Evolutionary conservation across 2,888 invertebrate species (phyloP).

Genomic region (Molorchus minor): DNA sequence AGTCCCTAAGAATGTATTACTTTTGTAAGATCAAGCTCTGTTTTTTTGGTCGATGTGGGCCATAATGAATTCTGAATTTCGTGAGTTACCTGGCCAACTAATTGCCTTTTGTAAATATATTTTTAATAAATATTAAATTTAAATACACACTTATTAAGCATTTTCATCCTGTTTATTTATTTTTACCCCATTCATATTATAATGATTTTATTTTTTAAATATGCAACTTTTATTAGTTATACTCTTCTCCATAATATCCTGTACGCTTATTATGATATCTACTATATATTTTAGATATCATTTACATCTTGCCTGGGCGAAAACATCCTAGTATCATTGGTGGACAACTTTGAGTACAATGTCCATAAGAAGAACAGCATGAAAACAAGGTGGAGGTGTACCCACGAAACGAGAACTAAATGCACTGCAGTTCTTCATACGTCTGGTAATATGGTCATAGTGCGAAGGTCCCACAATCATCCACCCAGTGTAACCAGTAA

Average conservation of each 20-base stretch:
- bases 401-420: slow-evolving; percentile 37
- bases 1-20: slow-evolving; percentile 1
- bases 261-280: too few species aligned
- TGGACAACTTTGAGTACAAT: slow-evolving; percentile 46
- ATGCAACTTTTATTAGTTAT: too few species aligned
- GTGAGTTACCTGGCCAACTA: too few species aligned
- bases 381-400: slow-evolving; percentile 48
- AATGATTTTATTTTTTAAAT: too few species aligned
- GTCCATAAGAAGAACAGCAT: slow-evolving; percentile 39
- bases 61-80: too few species aligned
- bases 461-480: slow-evolving; percentile 37
- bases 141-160: too few species aligned
- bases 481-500: slow-evolving; percentile 8
- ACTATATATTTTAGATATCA: slow-evolving; percentile 40
- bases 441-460: slow-evolving; percentile 38
- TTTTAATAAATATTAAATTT: too few species aligned
- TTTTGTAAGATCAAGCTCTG: slow-evolving; percentile 1
- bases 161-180: too few species aligned
- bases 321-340: slow-evolving; percentile 46
- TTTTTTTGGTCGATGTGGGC: too few species aligned
- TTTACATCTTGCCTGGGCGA: slow-evolving; percentile 47
- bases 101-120: too few species aligned
- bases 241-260: too few species aligned
- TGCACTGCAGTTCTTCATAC: slow-evolving; percentile 42
- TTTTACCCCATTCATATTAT: too few species aligned